phyloP scores from a whole-genome alignment of 2,888 invertebrate species.

The Melanotus villosus region DNA sequence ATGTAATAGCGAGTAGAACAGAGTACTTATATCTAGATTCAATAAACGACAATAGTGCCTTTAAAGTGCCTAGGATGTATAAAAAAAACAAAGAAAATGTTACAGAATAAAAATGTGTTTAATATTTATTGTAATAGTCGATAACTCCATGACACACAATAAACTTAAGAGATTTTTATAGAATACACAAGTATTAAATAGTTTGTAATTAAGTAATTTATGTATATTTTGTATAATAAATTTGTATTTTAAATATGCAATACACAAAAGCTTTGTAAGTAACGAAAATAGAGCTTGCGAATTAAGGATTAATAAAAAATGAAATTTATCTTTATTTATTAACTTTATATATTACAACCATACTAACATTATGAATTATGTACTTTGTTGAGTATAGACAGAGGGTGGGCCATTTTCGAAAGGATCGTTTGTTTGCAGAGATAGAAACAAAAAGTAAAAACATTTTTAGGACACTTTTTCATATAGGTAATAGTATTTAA shows the following conservation, averaged over 20 bases:
- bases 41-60: conserved; percentile 63
- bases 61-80: conserved; percentile 59
- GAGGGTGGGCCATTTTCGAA: too few relatives aligned
- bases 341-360: too few relatives aligned
- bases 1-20: conserved; percentile 47
- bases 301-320: conserved; percentile 61
- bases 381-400: background rate
- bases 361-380: background rate
- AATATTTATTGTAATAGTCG: conserved; percentile 40
- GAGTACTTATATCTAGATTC: conserved; percentile 60
- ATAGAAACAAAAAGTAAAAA: too few relatives aligned
- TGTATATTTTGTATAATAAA: conserved; percentile 65
- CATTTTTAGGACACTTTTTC: too few relatives aligned
- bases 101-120: conserved; percentile 21
- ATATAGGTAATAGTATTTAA: too few relatives aligned
- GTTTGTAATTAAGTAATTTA: conserved; percentile 55
- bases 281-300: conserved; percentile 65
- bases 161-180: conserved; percentile 44
- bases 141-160: conserved; percentile 37
- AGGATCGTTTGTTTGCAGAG: too few relatives aligned
- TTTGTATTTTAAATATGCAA: conserved; percentile 53
- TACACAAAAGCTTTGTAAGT: conserved; percentile 64
- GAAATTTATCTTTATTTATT: conserved; percentile 20
- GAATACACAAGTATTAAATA: conserved; percentile 54
- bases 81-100: conserved; percentile 9